Percentiles rank a stretch among this genome's conserved stretches.
Evolutionary conservation across 2,113 vertebrate genomes (phyloP).

Genomic region (Todiramphus chloris): DNA sequence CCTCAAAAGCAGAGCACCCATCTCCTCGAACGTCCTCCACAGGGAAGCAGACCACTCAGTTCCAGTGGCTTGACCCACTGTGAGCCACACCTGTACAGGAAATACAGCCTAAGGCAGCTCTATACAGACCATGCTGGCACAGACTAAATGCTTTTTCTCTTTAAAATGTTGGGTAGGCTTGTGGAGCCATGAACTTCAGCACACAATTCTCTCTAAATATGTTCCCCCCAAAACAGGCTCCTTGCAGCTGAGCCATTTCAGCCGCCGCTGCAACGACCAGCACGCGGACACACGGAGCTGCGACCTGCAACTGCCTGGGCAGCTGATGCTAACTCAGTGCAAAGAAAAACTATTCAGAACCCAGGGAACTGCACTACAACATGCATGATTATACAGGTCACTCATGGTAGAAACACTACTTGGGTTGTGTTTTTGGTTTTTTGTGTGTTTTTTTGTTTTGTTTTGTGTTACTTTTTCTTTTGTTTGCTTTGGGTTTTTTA

Average conservation of each 20-base stretch:
- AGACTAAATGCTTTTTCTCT: not conserved
- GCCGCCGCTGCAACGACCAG: not conserved
- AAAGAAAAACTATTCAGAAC: not conserved
- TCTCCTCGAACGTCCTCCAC: fast-evolving
- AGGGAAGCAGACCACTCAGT: not conserved
- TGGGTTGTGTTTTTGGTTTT: not conserved
- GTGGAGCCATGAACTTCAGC: not conserved
- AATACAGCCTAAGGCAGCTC: not conserved
- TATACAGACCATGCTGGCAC: not conserved
- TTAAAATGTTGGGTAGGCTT: not conserved
- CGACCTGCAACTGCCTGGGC: not conserved
- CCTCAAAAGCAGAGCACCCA: not conserved
- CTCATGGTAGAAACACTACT: not conserved
- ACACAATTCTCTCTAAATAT: not conserved
- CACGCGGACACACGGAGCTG: not conserved
- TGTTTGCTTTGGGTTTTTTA: not conserved
- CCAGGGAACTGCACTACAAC: not conserved
- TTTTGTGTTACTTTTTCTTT: too few species aligned
- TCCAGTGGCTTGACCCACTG: not conserved
- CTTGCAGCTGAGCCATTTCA: not conserved
- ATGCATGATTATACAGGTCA: not conserved
- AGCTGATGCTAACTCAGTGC: not conserved
- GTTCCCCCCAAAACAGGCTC: not conserved
- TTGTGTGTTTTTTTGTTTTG: too few species aligned
- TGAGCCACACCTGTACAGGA: not conserved